Base-by-base conservation (phyloP, 2,113 vertebrate species). In the Peromyscus californicus region DNA sequence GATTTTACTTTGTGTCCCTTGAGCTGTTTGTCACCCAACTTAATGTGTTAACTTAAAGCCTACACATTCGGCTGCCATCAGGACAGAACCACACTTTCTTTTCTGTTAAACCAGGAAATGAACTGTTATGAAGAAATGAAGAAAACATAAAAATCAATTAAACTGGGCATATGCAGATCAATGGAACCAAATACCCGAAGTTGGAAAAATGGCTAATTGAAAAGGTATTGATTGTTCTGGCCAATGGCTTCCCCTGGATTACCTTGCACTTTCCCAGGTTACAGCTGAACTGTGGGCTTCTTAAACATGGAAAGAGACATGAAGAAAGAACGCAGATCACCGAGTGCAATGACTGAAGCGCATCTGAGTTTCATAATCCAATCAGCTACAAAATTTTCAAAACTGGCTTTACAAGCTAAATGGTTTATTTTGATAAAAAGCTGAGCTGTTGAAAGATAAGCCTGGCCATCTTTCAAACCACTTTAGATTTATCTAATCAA, bases 401-500 rank as follows among this genome's bases (percentile, higher is more conserved):
- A 93, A 97, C 74, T 92, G 65, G 70, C 39, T 91, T 85, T 93
- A 42, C 26, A 93, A 9, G 48, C n/a, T 96, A 95, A 95, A 48
- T 89, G 65, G 94, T 94, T 95, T 90, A 95, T 95, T 95, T 82
- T 89, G 59, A 91, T 76, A 87, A 67, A 90, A 95, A 90, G 54
- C 36, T 63, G 61, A 61, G 51, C 83, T 97, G 59, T 36, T 95
- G 61, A 98, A 95, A 93, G 61, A 95, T 42, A 89, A 33, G 69
- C 65, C 42, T 89, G 65, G 91, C 74, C 65, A 95, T 83, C 92
- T 95, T 97, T 95, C 67, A 74, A 74, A 70, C 92, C 65, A 95
- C 95, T 69, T 95, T 85, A 94, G 82, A 96, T 76, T 75, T 86
- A 74, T 95, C 97, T 98, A 98, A 98, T 98, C 97, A 98, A 92